Evolutionary conservation across 2,113 vertebrate species (phyloP), one percentile per base, ranked within the genome.

Genomic region (Podocnemis expansa): DNA sequence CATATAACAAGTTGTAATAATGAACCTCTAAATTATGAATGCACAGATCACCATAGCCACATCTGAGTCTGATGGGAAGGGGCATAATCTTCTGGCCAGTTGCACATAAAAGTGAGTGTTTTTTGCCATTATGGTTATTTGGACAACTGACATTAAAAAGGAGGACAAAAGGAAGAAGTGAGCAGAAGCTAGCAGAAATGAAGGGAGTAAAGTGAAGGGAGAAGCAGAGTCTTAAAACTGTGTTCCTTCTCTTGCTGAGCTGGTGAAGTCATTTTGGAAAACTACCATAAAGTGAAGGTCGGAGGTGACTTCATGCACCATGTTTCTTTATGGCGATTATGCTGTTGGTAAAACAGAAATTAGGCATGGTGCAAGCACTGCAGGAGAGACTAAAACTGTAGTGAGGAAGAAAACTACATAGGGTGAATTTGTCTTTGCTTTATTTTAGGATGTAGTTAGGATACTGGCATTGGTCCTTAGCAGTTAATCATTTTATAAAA

Each of bases 41-140:
- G 41, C 21, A 19, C 24, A 0, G 2, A 84, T 16, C 58, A 22
- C 14, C 38, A 13, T 24, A 29, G 5, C 5, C 38, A 76, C 3
- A 2, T 54, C 49, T 0, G 0, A 78, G 16, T 83, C 10, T 29
- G 45, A 34, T 2, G 34, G 31, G 27, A 87, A 9, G 1, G 31
- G 73, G 24, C 21, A 78, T 60, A 79, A 2, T 3, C 17, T 91
- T 80, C 55, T 88, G 13, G 67, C 56, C 58, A 63, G 22, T 56
- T 78, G 63, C 4, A 75, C 27, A n/a, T 2, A 1, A n/a, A 94
- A 86, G 67, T 0, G 0, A 3, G 5, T 87, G 49, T 63, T 91
- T n/a, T 85, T 60, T 85, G 60, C 56, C 60, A 85, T 58, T 58
- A 58, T 12, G 10, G 25, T 58, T 58, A 27, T 58, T 58, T 58